These are phyloP conservation scores for Sigmodon hispidus DNA, from an alignment of 2,113 vertebrate species.

Conservation along the genomic window DNA sequence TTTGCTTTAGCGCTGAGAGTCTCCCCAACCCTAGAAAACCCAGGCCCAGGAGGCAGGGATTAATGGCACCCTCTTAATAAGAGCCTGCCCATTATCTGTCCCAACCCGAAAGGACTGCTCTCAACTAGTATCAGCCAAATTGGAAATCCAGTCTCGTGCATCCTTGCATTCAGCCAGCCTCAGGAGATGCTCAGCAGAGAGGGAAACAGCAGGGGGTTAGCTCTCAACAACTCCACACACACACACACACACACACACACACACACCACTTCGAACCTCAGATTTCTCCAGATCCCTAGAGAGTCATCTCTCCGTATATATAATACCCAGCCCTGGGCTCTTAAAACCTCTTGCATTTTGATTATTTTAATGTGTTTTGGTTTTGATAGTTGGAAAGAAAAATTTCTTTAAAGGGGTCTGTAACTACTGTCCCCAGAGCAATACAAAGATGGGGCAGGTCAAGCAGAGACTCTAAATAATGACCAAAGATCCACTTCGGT, in stretches of 20 bases:
- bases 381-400: not conserved
- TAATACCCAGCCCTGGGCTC: not conserved
- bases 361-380: not conserved
- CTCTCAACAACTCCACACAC: not conserved
- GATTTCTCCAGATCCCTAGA: not conserved
- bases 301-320: not conserved
- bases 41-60: not conserved
- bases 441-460: not conserved
- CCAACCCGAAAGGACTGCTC: not conserved
- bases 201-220: not conserved
- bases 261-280: not conserved
- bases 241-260: rapidly evolving
- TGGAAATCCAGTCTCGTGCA: not conserved
- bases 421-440: not conserved
- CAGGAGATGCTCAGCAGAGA: not conserved
- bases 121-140: not conserved
- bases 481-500: not conserved
- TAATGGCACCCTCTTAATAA: rapidly evolving
- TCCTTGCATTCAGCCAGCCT: not conserved
- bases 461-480: not conserved
- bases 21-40: not conserved
- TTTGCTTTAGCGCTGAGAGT: not conserved
- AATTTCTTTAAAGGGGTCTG: not conserved
- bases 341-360: not conserved
- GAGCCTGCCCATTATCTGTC: no score